phyloP scores from a whole-genome alignment of 2,888 invertebrate species.

The Lutraria lutraria region DNA sequence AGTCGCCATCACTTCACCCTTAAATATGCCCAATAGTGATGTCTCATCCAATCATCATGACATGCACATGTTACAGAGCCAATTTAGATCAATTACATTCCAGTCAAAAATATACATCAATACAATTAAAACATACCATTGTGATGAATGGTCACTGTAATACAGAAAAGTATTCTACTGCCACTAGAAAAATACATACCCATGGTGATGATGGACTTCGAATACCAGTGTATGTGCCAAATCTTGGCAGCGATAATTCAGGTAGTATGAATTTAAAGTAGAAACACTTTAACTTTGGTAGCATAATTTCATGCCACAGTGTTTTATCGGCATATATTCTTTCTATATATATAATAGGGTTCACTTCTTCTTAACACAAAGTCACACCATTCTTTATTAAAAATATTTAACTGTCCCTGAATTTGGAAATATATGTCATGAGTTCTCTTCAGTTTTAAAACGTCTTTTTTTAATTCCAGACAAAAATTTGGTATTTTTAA shows the following conservation, averaged over 20 bases:
- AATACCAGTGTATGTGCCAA: conserved; percentile 48
- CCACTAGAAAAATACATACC: conserved; percentile 37
- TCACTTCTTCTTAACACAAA: conserved; percentile 21
- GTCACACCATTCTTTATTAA: too few relatives aligned
- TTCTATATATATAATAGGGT: conserved; percentile 47
- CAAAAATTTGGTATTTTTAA: conserved; percentile 28
- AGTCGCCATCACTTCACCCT: too few relatives aligned
- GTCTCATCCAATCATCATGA: too few relatives aligned
- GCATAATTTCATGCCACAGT: conserved; percentile 40
- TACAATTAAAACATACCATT: too few relatives aligned
- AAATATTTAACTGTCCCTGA: conserved; percentile 33
- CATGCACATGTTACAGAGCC: too few relatives aligned
- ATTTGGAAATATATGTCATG: not conserved
- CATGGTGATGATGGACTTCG: conserved; percentile 40
- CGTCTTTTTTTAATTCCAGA: not conserved
- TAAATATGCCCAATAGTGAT: too few relatives aligned
- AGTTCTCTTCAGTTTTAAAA: conserved; percentile 9
- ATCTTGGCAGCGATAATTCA: conserved; percentile 52
- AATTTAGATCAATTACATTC: too few relatives aligned
- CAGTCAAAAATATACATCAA: too few relatives aligned
- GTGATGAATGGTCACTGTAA: not conserved
- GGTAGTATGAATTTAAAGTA: conserved; percentile 46
- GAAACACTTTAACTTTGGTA: conserved; percentile 41
- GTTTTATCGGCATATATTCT: conserved; percentile 14
- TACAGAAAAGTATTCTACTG: not conserved